Conservation (phyloP, 2,888 invertebrate genomes). For the Dysmachus trigonus region DNA sequence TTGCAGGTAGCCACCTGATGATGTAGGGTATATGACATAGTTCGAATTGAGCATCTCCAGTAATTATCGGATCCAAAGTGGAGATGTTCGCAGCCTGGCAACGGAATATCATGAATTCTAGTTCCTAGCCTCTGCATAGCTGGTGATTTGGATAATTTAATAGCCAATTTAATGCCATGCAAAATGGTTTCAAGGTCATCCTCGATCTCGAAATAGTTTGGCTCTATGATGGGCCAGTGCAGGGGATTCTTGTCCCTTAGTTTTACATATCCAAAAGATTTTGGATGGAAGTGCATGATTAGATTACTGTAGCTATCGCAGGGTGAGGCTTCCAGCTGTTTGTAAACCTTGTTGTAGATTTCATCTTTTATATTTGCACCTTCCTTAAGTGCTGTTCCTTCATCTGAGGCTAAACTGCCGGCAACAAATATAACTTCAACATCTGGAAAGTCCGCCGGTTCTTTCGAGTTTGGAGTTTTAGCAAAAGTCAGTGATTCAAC, state of each 20-base stretch:
- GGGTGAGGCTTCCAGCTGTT: slow-evolving; percentile 65
- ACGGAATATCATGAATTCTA: slow-evolving; percentile 65
- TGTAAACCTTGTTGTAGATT: slow-evolving; percentile 69
- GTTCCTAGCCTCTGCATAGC: slow-evolving; percentile 70
- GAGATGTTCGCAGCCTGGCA: slow-evolving; percentile 66
- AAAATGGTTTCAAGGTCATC: slow-evolving; percentile 71
- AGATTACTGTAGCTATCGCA: slow-evolving; percentile 70
- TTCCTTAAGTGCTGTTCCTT: slow-evolving; percentile 67
- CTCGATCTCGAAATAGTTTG: slow-evolving; percentile 79
- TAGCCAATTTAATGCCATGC: slow-evolving; percentile 70
- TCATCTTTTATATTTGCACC: slow-evolving; percentile 69
- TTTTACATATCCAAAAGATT: slow-evolving; percentile 74
- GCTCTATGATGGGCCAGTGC: slow-evolving; percentile 79
- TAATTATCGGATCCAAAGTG: slow-evolving; percentile 70
- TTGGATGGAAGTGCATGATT: slow-evolving; percentile 76
- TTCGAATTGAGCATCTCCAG: slow-evolving; percentile 73
- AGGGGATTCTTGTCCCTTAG: slow-evolving; percentile 78
- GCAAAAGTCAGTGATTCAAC: slow-evolving; percentile 75
- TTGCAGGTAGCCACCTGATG: slow-evolving; percentile 74
- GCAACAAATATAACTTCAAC: slow-evolving; percentile 73
- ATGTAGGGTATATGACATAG: slow-evolving; percentile 69
- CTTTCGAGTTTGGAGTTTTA: slow-evolving; percentile 68
- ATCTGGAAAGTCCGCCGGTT: slow-evolving; percentile 72
- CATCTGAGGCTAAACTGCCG: slow-evolving; percentile 72
- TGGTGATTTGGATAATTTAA: slow-evolving; percentile 67